Evolutionary conservation across 2,797 vertebrate genomes (phyloP), one percentile per base, ranked within the genome.

Genomic region (Telmatherina bonti): DNA sequence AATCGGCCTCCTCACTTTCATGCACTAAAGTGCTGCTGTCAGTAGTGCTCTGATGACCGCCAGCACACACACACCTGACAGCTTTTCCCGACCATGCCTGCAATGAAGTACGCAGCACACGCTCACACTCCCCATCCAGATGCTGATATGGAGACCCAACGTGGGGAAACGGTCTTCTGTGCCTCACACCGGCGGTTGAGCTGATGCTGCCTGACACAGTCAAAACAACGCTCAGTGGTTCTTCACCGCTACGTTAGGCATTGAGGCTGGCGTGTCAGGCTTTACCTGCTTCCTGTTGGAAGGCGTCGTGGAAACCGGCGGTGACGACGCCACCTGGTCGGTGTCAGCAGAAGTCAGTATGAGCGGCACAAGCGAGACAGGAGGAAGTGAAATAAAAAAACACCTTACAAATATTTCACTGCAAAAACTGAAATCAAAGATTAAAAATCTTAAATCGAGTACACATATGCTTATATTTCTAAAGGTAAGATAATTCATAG

Each of bases 121-220:
- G 58, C 79, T 79, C 51, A 30, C 84, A 51, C 79, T 81, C 51
- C 26, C 84, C 43, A 75, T 57, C 47, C 75, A 70, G 76, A 70
- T 55, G 75, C 78, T 90, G 91, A 89, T 81, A 85, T 65, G 1
- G 88, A 91, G 74, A 74, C 73, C 76, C 31, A 47, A 10, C 63
- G 79, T 67, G 78, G 51, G 76, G 38, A 74, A 72, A 22, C 58
- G 45, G 59, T 33, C 67, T 43, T 31, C 75, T 22, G 49, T 33
- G 24, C 36, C 79, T 74, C 63, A 20, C 67, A 0, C 76, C 29
- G 22, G 4, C 31, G 70, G 81, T 85, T 93, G 92, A 94, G 85
- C 88, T 93, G 93, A 95, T 94, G 86, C 68, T 59, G 73, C 84
- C 35, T 93, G 93, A 94, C 93, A 88, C 60, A n/a, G 79, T 90